Base-by-base conservation (phyloP, 2,888 invertebrate species). In the Lacanobia oleracea region DNA sequence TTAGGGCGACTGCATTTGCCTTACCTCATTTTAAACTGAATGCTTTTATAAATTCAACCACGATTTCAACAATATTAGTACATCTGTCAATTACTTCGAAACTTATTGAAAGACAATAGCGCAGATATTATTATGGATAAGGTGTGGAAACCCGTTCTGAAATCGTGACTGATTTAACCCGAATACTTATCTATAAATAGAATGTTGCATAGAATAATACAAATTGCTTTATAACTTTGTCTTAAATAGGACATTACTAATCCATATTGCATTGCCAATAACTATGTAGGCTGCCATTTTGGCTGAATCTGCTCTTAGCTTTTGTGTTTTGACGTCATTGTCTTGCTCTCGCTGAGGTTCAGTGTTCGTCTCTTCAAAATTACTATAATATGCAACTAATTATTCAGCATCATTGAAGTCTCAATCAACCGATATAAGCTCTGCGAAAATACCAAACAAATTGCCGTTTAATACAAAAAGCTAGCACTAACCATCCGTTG, bases 401-500 rank as follows among this genome's bases (percentile, higher is more conserved):
- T 77, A 81, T 67, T 64, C 18, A 67, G 40, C 37, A 66, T 1
- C 57, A 64, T 23, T 63, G 21, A 81, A 56, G 66, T 69, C 79
- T 79, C 63, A 74, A 82, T 80, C 62, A 68, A 37, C 56, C 56
- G 45, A 73, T 68, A 65, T 50, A 40, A 60, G 61, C 40, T 70
- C 61, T 79, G 80, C 75, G 80, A 83, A 72, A 72, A 81, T 72
- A 70, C 64, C 54, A 66, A 77, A 84, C 77, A 81, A 84, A 86
- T 81, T 75, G 77, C 77, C 79, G 67, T 81, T 79, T 84, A 75
- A 67, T 76, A 76, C 63, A 85, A 86, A 81, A 76, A 78, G 70
- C 56, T 65, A 37, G 40, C 62, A 72, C 60, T 68, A 84, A 59
- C 78, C 68, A 66, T 72, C 75, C 73, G 77, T 81, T 76, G 79